Evolutionary conservation across 1,140 invertebrate species (phyloP).

Genomic region (Aphaenogaster floridana): DNA sequence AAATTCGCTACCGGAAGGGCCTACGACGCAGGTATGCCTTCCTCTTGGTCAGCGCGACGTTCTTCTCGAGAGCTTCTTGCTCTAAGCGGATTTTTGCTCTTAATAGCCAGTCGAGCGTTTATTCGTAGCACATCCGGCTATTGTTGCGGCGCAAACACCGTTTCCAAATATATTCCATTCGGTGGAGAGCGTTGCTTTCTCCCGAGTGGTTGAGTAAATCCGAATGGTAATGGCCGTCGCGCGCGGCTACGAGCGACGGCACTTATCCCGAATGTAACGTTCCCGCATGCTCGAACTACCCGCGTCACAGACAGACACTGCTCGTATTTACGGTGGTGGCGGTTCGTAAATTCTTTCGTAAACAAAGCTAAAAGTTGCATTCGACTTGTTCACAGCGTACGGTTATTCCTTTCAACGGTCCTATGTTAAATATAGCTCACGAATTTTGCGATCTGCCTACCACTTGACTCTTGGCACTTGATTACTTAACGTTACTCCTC

Average conservation of each 20-base stretch:
- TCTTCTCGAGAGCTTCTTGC: slow-evolving; percentile 41
- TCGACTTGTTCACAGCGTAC: neutral
- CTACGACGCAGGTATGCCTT: slow-evolving; percentile 48
- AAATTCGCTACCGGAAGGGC: slow-evolving; percentile 39
- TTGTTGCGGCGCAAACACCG: slow-evolving; percentile 66
- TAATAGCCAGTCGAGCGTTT: slow-evolving; percentile 67
- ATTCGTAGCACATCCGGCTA: slow-evolving; percentile 40
- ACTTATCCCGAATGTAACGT: slow-evolving; percentile 52
- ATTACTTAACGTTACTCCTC: neutral
- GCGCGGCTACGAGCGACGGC: slow-evolving; percentile 41
- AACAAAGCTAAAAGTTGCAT: neutral
- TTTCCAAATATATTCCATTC: slow-evolving; percentile 71
- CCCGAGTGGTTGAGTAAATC: slow-evolving; percentile 55
- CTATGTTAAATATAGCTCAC: neutral
- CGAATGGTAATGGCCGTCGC: slow-evolving; percentile 57
- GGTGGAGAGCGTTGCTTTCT: slow-evolving; percentile 41
- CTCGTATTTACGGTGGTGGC: neutral
- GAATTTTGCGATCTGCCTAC: neutral
- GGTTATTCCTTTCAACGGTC: neutral
- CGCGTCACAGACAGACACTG: neutral
- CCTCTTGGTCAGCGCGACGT: slow-evolving; percentile 39
- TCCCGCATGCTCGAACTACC: slow-evolving; percentile 12
- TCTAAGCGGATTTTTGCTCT: slow-evolving; percentile 73
- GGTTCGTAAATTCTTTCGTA: slow-evolving; percentile 5
- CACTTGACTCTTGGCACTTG: slow-evolving; percentile 4